phyloP scores from a whole-genome alignment of 1,140 invertebrate genomes.

The Scylla paramamosain region DNA sequence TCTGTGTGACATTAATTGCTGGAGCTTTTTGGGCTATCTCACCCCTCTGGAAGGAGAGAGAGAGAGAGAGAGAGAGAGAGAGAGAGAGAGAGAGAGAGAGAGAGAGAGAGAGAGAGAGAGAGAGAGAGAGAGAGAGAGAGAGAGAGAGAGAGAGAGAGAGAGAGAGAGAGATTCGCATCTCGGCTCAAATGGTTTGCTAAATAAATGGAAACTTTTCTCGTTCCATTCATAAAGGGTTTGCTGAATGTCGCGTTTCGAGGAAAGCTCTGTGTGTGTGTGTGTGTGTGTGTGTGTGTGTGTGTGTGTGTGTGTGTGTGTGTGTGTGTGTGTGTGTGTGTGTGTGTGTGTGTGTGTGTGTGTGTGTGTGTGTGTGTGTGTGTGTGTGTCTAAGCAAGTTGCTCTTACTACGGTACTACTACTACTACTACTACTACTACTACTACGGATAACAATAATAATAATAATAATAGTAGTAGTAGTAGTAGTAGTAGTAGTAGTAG shows the following conservation, averaged over 20 bases:
- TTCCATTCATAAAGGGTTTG: not conserved
- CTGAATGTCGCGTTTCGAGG: not conserved
- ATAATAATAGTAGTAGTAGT: too few relatives aligned
- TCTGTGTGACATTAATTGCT: not conserved
- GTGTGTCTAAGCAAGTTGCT: too few relatives aligned
- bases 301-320: slow-evolving; percentile 20
- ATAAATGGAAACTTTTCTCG: slow-evolving; percentile 24
- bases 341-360: not conserved
- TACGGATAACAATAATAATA: too few relatives aligned
- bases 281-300: not conserved
- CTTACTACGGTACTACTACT: too few relatives aligned
- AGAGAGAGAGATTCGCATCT: slow-evolving; percentile 9
- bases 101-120: slow-evolving; percentile 20
- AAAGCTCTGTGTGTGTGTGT: not conserved
- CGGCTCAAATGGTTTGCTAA: not conserved
- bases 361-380: slow-evolving; percentile 15
- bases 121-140: slow-evolving; percentile 20
- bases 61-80: not conserved
- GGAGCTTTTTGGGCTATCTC: too few relatives aligned
- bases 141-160: slow-evolving; percentile 20
- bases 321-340: not conserved
- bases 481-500: too few relatives aligned
- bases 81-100: slow-evolving; percentile 20
- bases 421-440: too few relatives aligned
- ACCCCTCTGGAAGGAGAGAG: not conserved